Evolutionary conservation across 92 coral and sea anemone species (phyloP), one percentile per base, ranked within the genome.

Genomic region (Heliopora coerulea): DNA sequence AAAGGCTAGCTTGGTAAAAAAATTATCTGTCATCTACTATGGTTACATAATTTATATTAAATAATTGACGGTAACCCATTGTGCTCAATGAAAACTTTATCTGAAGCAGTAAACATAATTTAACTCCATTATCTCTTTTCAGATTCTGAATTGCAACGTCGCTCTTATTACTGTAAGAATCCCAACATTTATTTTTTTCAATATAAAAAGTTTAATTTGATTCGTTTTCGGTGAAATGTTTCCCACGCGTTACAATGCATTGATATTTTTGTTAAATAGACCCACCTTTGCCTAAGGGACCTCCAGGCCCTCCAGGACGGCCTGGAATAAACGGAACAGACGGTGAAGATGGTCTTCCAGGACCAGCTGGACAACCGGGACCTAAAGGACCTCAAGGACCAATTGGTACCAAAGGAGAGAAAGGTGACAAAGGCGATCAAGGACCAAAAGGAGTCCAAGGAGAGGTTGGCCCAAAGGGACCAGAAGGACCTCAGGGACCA

Each of bases 271-370:
- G 12, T 37, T 5, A 4, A 4, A 12, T 12, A 37, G 42, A 37
- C 14, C 42, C 39, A 29, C 19, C 42, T 26, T 60, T 60, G 23
- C 35, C 61, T 20, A 28, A 20, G 2, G 6, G 29, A 56, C 29
- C 20, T 59, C 64, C 13, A 18, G 69, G 69, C 21, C 69, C 69
- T 18, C 13, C 69, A 62, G 50, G 27, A 33, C 44, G 24, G 23
- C 49, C 69, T 31, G 69, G 69, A 34, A 62, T 23, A 34, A 62
- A 62, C n/a, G 69, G 69, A n/a, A 62, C 69, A 31, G 69, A 62
- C 28, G 69, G 69, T n/a, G 69, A 11, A 0, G 29, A 15, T 34
- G 69, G 64, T 25, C 14, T 4, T 18, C 35, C 29, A 21, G 64
- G 69, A 37, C 49, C 69, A 17, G 21, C 23, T 11, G 69, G 69